These are phyloP conservation scores for Brachyhypopomus gauderio DNA, from an alignment of 2,113 vertebrate species.

Conservation along the genomic window DNA sequence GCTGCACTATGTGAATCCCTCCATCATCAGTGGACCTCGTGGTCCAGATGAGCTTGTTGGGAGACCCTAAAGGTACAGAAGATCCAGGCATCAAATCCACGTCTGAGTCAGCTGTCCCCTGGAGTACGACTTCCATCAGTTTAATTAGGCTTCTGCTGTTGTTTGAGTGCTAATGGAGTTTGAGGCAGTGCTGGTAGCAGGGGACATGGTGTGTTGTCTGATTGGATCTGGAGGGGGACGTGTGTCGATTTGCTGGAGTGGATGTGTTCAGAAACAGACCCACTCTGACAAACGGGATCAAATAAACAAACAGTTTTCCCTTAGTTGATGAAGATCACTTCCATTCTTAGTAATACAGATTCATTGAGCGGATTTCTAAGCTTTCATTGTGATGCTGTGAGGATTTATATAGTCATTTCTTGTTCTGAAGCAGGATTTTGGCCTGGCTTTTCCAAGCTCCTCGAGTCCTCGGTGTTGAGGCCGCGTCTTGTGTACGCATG, in stretches of 20 bases:
- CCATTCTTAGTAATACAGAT: background rate
- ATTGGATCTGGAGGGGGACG: slow-evolving; percentile 7
- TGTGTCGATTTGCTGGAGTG: background rate
- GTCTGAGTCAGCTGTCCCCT: slow-evolving; percentile 14
- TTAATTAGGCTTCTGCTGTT: slow-evolving; percentile 36
- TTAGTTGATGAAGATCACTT: background rate
- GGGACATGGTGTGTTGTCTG: background rate
- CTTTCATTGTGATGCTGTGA: background rate
- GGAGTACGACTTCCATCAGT: slow-evolving; percentile 38
- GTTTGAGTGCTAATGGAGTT: slow-evolving; percentile 42
- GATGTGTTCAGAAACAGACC: background rate
- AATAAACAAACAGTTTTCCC: background rate
- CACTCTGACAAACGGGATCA: background rate
- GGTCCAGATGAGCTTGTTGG: background rate
- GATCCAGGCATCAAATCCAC: background rate
- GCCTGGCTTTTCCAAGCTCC: background rate
- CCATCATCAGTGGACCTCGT: background rate
- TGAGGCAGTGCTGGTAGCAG: slow-evolving; percentile 15
- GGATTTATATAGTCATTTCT: background rate
- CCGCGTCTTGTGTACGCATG: too few species aligned
- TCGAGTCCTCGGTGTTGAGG: background rate
- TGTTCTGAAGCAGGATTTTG: background rate
- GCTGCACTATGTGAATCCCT: background rate
- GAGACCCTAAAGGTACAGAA: background rate
- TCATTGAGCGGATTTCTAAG: background rate